These are phyloP conservation scores for Aphidius ervi DNA, from an alignment of 1,140 invertebrate species.

Conservation along the genomic window DNA sequence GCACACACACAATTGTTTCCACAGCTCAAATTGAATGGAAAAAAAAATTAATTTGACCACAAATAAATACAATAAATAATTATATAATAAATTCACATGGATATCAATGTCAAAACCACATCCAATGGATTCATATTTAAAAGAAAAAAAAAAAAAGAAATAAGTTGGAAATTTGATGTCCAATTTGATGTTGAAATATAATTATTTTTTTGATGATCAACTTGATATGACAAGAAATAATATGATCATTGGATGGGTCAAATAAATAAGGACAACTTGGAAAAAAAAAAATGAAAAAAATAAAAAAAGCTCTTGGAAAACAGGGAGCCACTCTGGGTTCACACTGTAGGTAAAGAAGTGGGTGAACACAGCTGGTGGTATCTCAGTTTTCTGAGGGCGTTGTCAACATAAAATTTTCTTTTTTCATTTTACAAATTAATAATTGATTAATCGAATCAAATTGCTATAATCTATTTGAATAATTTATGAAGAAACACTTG, in stretches of 20 bases:
- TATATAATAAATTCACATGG: too few relatives aligned
- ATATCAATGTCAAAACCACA: too few relatives aligned
- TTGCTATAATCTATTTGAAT: not conserved
- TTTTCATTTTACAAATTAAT: slow-evolving; percentile 21
- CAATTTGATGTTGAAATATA: too few relatives aligned
- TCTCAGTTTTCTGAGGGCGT: slow-evolving; percentile 71
- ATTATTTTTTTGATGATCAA: not conserved
- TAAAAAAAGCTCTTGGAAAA: slow-evolving; percentile 46
- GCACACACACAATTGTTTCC: too few relatives aligned
- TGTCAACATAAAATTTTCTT: slow-evolving; percentile 27
- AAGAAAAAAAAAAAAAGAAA: too few relatives aligned
- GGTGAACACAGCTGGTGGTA: slow-evolving; percentile 99
- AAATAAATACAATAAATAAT: too few relatives aligned
- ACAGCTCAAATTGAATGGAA: too few relatives aligned
- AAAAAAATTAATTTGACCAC: too few relatives aligned
- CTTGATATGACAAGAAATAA: not conserved
- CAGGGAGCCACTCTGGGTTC: slow-evolving; percentile 94
- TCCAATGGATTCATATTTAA: too few relatives aligned
- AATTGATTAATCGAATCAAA: not conserved
- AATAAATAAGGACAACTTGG: too few relatives aligned
- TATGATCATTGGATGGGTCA: too few relatives aligned
- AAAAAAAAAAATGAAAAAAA: slow-evolving; percentile 12
- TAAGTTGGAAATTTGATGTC: too few relatives aligned
- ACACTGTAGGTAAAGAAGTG: slow-evolving; percentile 67
- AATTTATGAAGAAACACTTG: not conserved